These are phyloP conservation scores for Vultur gryphus DNA, from an alignment of 2,797 vertebrate genomes.

Conservation along the genomic window DNA sequence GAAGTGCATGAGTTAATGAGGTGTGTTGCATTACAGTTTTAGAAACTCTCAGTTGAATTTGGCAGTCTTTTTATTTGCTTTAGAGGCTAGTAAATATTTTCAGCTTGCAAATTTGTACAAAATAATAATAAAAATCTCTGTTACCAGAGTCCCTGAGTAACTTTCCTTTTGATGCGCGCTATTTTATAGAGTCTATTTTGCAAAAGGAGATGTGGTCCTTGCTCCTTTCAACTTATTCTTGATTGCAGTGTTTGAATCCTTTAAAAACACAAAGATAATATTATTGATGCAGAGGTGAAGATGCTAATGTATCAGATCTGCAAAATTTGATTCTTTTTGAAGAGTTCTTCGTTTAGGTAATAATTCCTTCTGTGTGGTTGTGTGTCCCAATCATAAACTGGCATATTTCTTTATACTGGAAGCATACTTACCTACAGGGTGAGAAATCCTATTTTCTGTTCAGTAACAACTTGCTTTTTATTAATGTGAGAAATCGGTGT, in stretches of 20 bases:
- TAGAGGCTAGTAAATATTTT: neutral
- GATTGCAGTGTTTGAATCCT: neutral
- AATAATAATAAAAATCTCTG: neutral
- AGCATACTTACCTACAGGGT: neutral
- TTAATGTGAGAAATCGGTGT: neutral
- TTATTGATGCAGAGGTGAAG: neutral
- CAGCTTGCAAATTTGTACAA: neutral
- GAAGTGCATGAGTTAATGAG: neutral
- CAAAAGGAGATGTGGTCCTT: neutral
- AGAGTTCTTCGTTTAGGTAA: neutral
- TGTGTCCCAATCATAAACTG: neutral
- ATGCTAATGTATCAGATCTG: neutral
- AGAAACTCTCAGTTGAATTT: constrained; percentile 4
- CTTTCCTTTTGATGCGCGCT: neutral
- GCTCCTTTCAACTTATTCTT: neutral
- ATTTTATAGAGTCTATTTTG: neutral
- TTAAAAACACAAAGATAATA: neutral
- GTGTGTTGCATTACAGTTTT: neutral
- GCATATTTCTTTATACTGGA: neutral
- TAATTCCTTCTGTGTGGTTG: neutral
- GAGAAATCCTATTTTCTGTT: neutral
- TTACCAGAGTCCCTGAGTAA: neutral
- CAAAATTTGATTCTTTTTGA: neutral
- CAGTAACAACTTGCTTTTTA: neutral
- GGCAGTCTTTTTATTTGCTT: constrained; percentile 21